Evolutionary conservation across 2,888 invertebrate genomes (phyloP).

Genomic region (Tenodera sinensis): DNA sequence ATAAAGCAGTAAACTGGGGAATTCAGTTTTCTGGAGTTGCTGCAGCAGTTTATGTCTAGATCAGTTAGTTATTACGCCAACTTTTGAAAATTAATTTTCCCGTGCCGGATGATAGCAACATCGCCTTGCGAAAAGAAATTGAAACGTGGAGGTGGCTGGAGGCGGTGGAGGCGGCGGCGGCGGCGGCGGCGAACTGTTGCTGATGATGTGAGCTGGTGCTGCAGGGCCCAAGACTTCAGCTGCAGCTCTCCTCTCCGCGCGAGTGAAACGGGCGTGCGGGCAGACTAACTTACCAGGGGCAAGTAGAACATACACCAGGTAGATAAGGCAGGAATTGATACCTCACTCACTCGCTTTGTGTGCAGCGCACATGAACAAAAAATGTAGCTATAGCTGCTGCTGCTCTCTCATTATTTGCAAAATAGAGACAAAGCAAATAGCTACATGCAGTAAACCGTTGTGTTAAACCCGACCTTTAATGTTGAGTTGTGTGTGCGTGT

Average conservation of each 20-base stretch:
- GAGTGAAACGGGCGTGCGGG: not conserved
- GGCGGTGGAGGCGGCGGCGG: not conserved
- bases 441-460: too few relatives aligned
- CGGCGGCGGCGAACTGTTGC: constrained; percentile 20
- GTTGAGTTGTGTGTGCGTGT: too few relatives aligned
- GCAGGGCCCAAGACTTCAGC: constrained; percentile 12
- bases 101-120: not conserved
- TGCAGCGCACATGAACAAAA: not conserved
- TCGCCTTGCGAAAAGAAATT: not conserved
- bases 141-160: not conserved
- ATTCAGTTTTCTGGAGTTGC: not conserved
- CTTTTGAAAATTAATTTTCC: not conserved
- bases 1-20: not conserved
- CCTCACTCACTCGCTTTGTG: not conserved
- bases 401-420: not conserved
- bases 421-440: not conserved
- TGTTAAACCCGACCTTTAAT: too few relatives aligned
- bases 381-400: too few relatives aligned
- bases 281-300: not conserved
- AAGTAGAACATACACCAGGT: not conserved
- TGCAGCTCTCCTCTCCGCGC: not conserved
- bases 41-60: not conserved
- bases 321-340: not conserved
- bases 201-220: constrained; percentile 17
- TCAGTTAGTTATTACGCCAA: not conserved